A percentile compares a stretch with the other conserved stretches of the same genome.
phyloP scores from a whole-genome alignment of 2,797 vertebrate genomes.

The Thalassophryne amazonica region DNA sequence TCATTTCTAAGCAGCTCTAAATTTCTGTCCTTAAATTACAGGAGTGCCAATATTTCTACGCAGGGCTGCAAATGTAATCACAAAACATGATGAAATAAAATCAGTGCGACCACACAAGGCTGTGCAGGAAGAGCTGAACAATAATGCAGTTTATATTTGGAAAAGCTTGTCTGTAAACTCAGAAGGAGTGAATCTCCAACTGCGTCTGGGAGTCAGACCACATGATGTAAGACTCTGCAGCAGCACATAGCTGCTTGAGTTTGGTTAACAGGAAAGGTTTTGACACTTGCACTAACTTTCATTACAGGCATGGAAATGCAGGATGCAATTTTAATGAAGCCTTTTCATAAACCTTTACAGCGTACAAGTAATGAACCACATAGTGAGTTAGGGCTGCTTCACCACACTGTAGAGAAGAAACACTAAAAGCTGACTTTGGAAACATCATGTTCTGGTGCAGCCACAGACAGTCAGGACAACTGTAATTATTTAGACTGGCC shows the following conservation, averaged over 20 bases:
- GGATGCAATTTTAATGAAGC: slow-evolving; percentile 72
- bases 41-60: background rate
- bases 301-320: slow-evolving; percentile 52
- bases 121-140: background rate
- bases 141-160: background rate
- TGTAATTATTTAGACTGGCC: background rate
- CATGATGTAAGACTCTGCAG: background rate
- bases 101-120: background rate
- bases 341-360: slow-evolving; percentile 59
- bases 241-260: background rate
- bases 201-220: background rate
- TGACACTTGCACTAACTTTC: slow-evolving; percentile 56
- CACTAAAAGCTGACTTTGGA: background rate
- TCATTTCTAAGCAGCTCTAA: too few relatives aligned
- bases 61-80: background rate
- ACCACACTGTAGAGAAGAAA: slow-evolving; percentile 17
- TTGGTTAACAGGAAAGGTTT: slow-evolving; percentile 52
- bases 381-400: slow-evolving; percentile 18
- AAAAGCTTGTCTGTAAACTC: background rate
- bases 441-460: slow-evolving; percentile 7
- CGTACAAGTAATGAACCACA: slow-evolving; percentile 62
- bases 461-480: background rate
- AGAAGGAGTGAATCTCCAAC: background rate
- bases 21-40: too few relatives aligned
- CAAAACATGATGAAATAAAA: background rate